Conservation (phyloP, 2,888 invertebrate genomes). For the Troides oblongomaculatus region DNA sequence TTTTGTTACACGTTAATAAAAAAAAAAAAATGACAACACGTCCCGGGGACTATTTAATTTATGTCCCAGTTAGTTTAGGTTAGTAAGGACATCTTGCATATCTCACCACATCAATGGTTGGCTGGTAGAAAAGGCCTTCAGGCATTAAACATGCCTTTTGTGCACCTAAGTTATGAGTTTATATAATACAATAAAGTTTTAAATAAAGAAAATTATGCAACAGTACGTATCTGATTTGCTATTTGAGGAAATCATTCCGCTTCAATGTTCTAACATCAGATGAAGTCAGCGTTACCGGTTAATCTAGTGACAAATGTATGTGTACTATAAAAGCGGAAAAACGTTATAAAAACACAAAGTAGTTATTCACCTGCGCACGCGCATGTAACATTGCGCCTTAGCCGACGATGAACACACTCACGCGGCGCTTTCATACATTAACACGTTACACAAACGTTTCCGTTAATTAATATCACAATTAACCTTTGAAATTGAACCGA, state of each 20-base stretch:
- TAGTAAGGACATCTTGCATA: too few relatives aligned
- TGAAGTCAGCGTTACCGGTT: background rate
- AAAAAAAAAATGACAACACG: too few relatives aligned
- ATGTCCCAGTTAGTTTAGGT: too few relatives aligned
- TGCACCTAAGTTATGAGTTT: too few relatives aligned
- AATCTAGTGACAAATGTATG: conserved; percentile 2
- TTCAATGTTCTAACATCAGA: background rate
- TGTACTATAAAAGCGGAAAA: conserved; percentile 18
- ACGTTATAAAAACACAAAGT: conserved; percentile 8
- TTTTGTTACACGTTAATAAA: too few relatives aligned
- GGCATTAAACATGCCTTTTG: too few relatives aligned
- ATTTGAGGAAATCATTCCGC: background rate
- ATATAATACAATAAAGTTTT: too few relatives aligned
- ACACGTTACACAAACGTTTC: conserved; percentile 25
- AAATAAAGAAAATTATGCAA: background rate
- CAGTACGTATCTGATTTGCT: background rate
- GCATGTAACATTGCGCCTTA: conserved; percentile 2
- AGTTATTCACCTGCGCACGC: conserved; percentile 6
- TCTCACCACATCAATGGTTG: too few relatives aligned
- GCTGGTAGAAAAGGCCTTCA: too few relatives aligned
- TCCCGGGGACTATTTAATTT: too few relatives aligned
- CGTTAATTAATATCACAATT: conserved; percentile 40
- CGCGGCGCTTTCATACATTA: conserved; percentile 5
- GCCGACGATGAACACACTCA: conserved; percentile 18
- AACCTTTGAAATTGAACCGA: conserved; percentile 42